Evolutionary conservation across 2,888 invertebrate species (phyloP), one percentile per base, ranked within the genome.

Genomic region (Chloroclystis v-ata): DNA sequence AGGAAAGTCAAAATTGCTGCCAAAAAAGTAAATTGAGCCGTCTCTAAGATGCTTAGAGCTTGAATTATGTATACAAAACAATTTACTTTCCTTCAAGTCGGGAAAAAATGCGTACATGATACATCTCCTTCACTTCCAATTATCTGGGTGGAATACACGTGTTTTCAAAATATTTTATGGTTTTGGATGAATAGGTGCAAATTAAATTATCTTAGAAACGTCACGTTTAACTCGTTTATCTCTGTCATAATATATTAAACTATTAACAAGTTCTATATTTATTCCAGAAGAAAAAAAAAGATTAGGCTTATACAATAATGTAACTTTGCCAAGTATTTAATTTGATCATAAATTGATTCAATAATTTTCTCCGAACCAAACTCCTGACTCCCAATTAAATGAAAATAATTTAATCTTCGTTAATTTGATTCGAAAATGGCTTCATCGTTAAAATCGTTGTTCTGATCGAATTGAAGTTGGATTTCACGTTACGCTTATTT

Each of bases 11-110:
- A 20, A 43, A 20, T 28, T 43, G 35, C 37, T 28, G 32, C 20
- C 33, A 39, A 30, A 41, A 30, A 42, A 30, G 37, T 12, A 51
- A 26, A 42, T 52, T 60, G 49, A 53, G 54, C 32, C 32, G 37
- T 42, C 38, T 37, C 30, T 13, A 20, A 12, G 10, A 46, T 48
- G 47, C 9, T 30, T 40, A 45, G 16, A 24, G 4, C 28, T 42
- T 59, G 57, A 63, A 60, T 65, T 53, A 63, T 57, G 59, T 53
- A 64, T 61, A 54, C 45, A 44, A 52, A 65, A 52, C 59, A 61
- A 63, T 61, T 63, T 56, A 48, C 47, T 52, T 48, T 47, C 44
- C 49, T 61, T 50, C 49, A 47, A 53, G 43, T 43, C 28, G 49
- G 38, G 52, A 50, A 54, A 49, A 57, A 55, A 63, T 62, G 60